Evolutionary conservation across 2,797 vertebrate species (phyloP), one percentile per base, ranked within the genome.

Genomic region (Sebastes oblongus): DNA sequence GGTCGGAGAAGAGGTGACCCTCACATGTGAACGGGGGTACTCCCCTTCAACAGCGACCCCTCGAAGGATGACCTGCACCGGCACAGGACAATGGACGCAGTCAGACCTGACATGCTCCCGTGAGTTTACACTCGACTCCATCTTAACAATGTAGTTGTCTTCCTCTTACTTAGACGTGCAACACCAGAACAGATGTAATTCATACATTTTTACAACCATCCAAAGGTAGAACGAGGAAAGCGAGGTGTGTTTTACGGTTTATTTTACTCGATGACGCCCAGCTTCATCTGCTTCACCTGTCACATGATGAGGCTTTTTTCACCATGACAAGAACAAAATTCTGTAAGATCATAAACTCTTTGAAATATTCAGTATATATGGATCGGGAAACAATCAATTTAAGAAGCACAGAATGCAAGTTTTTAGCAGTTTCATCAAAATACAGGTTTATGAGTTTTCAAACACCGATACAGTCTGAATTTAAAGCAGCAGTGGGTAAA

Each of bases 101-200:
- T 91, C 95, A 1, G 94, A 92, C 1, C 73, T 98, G 70, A 86
- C 66, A 1, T 99, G 98, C 81, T 77, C 77, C 46, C 95, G 97
- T 98, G 93, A 97, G 97, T 97, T 68, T 22, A 50, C 4, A 30
- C 34, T 34, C 60, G 29, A 61, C 20, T 34, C 27, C 6, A 24
- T 34, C 9, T 42, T 22, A 25, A 32, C 22, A 6, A 6, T 56
- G 36, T 8, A 11, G 20, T 27, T 54, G 20, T 8, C 25, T 7
- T 78, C 27, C 4, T 12, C 20, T 34, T 69, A 5, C 7, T 52
- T 9, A 39, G 39, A 11, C 4, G 5, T 61, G 70, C 30, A 67
- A 24, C 32, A 22, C 9, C 24, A 10, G n/a, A 66, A 52, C 13
- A 29, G 24, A 11, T 32, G 10, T 2, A 55, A 30, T 24, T 58